These are phyloP conservation scores for Pterobdella sp. DNA, from an alignment of 2,888 invertebrate genomes.

Conservation along the genomic window DNA sequence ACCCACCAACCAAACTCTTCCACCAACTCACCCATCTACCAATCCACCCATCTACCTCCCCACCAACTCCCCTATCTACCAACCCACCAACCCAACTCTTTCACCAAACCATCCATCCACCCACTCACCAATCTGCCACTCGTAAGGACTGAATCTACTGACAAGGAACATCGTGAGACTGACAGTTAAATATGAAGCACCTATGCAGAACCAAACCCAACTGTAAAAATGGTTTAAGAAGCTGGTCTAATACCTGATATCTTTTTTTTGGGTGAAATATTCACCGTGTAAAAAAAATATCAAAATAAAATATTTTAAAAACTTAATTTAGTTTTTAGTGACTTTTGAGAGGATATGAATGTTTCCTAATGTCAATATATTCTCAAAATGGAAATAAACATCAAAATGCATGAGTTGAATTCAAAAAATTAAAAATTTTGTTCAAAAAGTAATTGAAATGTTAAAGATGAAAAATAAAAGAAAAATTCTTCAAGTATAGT, in stretches of 20 bases:
- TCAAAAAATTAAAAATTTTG: no score
- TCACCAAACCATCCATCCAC: slow-evolving; percentile 23
- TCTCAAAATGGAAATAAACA: no score
- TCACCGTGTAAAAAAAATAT: no score
- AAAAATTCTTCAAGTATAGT: no score
- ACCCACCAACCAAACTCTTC: background rate
- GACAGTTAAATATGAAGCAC: slow-evolving; percentile 84
- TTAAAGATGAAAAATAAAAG: no score
- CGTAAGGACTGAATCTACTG: slow-evolving; percentile 89
- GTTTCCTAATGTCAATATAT: no score
- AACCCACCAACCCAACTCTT: background rate
- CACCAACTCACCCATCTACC: background rate
- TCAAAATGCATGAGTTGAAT: no score
- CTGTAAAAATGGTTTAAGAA: slow-evolving; percentile 91
- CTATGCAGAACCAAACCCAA: slow-evolving; percentile 85
- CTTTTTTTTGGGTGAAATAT: slow-evolving; percentile 80
- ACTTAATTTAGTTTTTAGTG: no score
- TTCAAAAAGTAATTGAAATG: no score
- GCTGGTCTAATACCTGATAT: slow-evolving; percentile 92
- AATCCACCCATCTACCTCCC: background rate
- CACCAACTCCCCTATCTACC: background rate
- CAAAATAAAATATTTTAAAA: no score
- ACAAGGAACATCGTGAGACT: slow-evolving; percentile 94
- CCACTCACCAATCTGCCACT: slow-evolving; percentile 65
- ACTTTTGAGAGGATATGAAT: no score